Conservation (phyloP, 2,113 vertebrate species). For the Oryzias celebensis region DNA sequence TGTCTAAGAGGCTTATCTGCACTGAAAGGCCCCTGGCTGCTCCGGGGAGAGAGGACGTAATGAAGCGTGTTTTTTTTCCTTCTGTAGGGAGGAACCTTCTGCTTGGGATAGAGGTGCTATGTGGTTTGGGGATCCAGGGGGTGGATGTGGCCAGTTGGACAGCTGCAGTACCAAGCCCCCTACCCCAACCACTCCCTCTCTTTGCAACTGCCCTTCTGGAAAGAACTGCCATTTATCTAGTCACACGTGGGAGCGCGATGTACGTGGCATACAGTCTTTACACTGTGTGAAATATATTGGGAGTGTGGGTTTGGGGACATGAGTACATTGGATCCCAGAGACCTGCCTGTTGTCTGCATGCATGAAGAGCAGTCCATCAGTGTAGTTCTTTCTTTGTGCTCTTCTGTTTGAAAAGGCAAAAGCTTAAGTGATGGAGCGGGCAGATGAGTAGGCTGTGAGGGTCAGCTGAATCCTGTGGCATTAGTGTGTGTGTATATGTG, state of each 20-base stretch:
- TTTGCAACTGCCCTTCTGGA: conserved; percentile 73
- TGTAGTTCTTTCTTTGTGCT: conserved; percentile 76
- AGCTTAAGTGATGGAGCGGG: conserved; percentile 79
- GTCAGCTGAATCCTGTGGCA: conserved; percentile 68
- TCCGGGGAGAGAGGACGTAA: conserved; percentile 99
- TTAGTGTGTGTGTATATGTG: conserved; percentile 34
- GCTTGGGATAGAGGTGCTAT: conserved; percentile 74
- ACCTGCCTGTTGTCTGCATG: conserved; percentile 72
- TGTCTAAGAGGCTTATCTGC: conserved; percentile 99
- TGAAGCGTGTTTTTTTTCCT: conserved; percentile 95
- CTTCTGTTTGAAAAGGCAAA: conserved; percentile 78
- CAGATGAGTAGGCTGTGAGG: conserved; percentile 59
- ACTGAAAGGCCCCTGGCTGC: conserved; percentile 99
- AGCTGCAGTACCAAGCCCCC: conserved; percentile 84
- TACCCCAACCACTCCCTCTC: conserved; percentile 18
- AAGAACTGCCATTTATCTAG: conserved; percentile 96
- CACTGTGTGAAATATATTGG: conserved; percentile 20
- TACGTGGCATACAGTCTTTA: conserved; percentile 34
- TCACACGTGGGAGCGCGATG: conserved; percentile 85
- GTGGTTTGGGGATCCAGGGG: conserved; percentile 54
- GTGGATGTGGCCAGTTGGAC: conserved; percentile 81
- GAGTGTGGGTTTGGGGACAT: conserved; percentile 12
- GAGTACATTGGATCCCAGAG: conserved; percentile 70
- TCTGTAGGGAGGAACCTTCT: conserved; percentile 97
- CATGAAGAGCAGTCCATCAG: conserved; percentile 68